Conservation (phyloP, 1,140 invertebrate species). For the Helicoverpa zea region DNA sequence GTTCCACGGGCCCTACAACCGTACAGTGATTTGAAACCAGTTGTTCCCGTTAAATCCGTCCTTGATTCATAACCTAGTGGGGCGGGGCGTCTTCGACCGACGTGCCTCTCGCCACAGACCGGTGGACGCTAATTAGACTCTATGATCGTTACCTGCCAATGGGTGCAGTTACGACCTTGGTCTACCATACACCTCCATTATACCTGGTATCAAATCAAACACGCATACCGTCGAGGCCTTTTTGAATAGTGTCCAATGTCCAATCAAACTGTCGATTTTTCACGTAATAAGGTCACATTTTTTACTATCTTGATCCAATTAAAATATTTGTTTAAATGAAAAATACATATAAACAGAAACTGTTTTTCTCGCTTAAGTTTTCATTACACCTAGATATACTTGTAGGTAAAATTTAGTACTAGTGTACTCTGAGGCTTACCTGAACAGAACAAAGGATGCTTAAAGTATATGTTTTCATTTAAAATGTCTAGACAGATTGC, state of each 20-base stretch:
- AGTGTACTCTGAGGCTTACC: neutral
- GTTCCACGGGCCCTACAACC: neutral
- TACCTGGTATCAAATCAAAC: conserved; percentile 13
- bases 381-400: no score
- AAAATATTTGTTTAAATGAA: neutral
- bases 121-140: conserved; percentile 51
- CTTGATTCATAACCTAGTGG: conserved; percentile 69
- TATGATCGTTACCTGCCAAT: conserved; percentile 38
- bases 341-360: neutral
- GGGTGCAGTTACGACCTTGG: conserved; percentile 47
- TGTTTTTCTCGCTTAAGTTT: neutral
- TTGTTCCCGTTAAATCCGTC: conserved; percentile 54
- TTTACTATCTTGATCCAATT: neutral
- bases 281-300: conserved; percentile 38
- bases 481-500: conserved; percentile 41
- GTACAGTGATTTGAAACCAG: neutral
- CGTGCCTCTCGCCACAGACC: conserved; percentile 58
- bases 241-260: conserved; percentile 34
- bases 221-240: conserved; percentile 40
- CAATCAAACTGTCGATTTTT: conserved; percentile 32
- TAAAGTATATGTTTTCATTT: conserved; percentile 16
- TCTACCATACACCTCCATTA: conserved; percentile 30
- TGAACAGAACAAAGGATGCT: neutral
- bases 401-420: no score
- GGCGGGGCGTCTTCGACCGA: conserved; percentile 64